A percentile compares a stretch with the other conserved stretches of the same genome.
phyloP scores from a whole-genome alignment of 2,113 vertebrate genomes.

The Bungarus multicinctus region DNA sequence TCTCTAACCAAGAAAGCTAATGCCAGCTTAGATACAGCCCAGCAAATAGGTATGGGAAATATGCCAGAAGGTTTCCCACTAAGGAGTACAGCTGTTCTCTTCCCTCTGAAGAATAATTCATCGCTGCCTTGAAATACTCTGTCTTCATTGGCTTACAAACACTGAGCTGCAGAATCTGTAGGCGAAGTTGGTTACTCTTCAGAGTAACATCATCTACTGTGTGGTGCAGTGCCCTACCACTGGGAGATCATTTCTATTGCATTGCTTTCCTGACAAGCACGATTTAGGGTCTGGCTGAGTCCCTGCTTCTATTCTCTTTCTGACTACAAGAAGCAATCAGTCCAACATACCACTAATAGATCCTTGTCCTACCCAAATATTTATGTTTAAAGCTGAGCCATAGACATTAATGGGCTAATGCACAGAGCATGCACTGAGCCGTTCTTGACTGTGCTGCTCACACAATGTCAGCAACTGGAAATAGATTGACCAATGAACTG shows the following conservation, averaged over 20 bases:
- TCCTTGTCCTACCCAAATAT: not conserved
- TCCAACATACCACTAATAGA: constrained; percentile 2
- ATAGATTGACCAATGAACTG: not conserved
- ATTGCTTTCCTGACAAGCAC: constrained; percentile 23
- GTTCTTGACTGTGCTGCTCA: not conserved
- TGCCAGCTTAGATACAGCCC: not conserved
- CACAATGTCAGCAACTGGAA: not conserved
- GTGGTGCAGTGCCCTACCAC: constrained; percentile 30
- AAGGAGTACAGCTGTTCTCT: constrained; percentile 47
- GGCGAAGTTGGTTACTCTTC: not conserved
- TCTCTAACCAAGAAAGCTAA: constrained; percentile 20
- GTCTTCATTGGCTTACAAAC: constrained; percentile 56
- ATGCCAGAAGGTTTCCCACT: constrained; percentile 40
- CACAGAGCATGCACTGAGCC: not conserved
- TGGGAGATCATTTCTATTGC: not conserved
- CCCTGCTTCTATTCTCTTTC: not conserved
- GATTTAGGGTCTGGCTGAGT: constrained; percentile 34
- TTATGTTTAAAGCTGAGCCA: not conserved
- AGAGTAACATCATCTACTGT: constrained; percentile 12
- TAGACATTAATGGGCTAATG: not conserved
- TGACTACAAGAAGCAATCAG: not conserved
- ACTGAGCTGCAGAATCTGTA: constrained; percentile 40
- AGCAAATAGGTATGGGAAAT: constrained; percentile 45
- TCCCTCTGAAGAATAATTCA: constrained; percentile 51
- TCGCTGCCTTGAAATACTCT: constrained; percentile 49